Conservation (phyloP, 2,113 vertebrate genomes). For the Malurus melanocephalus region DNA sequence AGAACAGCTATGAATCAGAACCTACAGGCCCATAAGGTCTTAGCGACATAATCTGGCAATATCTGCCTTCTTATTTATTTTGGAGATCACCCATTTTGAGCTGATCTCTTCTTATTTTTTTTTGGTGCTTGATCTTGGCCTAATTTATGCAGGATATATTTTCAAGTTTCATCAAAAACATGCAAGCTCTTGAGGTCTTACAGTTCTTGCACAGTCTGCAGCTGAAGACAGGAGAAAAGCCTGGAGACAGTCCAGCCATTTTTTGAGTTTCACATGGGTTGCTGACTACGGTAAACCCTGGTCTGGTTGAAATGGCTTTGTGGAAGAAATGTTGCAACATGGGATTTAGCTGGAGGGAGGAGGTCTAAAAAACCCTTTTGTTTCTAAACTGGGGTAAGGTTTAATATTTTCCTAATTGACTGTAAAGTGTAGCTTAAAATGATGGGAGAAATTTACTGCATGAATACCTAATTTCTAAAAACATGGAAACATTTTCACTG, state of each 20-base stretch:
- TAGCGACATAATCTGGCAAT: not conserved
- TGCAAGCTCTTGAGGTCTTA: not conserved
- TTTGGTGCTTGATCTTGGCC: not conserved
- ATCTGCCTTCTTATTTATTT: not conserved
- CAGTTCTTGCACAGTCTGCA: not conserved
- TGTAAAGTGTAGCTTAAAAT: not conserved
- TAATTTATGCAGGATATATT: not conserved
- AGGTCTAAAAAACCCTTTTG: not conserved
- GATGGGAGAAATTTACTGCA: not conserved
- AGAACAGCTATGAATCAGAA: not conserved
- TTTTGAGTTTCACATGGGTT: not conserved
- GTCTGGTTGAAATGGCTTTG: not conserved
- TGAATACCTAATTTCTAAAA: not conserved
- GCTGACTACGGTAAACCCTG: not conserved
- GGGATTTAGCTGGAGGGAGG: not conserved
- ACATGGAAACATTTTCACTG: not conserved
- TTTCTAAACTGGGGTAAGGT: not conserved
- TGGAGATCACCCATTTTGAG: not conserved
- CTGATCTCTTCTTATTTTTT: not conserved
- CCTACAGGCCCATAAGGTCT: not conserved
- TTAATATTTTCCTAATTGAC: not conserved
- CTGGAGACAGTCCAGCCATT: not conserved
- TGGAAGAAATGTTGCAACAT: not conserved
- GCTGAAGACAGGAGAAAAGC: not conserved
- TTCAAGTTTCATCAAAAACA: not conserved